These are phyloP conservation scores for Cecropterus lyciades DNA, from an alignment of 1,140 invertebrate genomes.

Conservation along the genomic window DNA sequence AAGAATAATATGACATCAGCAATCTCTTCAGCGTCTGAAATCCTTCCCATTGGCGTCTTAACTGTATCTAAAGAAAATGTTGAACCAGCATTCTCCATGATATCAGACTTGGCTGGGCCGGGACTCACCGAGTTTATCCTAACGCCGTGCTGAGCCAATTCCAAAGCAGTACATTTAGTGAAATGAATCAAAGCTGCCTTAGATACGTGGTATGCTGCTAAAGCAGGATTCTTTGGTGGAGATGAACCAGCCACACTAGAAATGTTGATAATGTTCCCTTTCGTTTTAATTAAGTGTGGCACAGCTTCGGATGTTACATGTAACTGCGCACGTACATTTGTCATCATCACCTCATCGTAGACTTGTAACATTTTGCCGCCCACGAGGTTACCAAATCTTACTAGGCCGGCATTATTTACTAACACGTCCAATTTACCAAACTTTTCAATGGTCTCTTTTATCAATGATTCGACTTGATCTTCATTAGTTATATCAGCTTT, in stretches of 20 bases:
- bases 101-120: conserved; percentile 25
- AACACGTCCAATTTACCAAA: conserved; percentile 87
- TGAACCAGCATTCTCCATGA: conserved; percentile 33
- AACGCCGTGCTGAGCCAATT: conserved; percentile 26
- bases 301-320: conserved; percentile 22
- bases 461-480: conserved; percentile 84
- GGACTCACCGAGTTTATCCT: conserved; percentile 37
- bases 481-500: conserved; percentile 88
- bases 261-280: conserved; percentile 35
- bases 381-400: not conserved
- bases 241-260: conserved; percentile 12
- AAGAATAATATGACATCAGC: conserved; percentile 33
- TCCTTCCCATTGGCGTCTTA: conserved; percentile 13
- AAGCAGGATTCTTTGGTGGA: not conserved
- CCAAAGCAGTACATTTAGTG: conserved; percentile 24
- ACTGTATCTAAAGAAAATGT: conserved; percentile 11
- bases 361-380: conserved; percentile 10
- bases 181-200: conserved; percentile 36
- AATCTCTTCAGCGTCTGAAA: conserved; percentile 28
- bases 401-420: conserved; percentile 89
- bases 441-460: conserved; percentile 84
- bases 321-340: conserved; percentile 30
- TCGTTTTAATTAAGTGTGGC: conserved; percentile 26
- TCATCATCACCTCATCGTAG: conserved; percentile 38
- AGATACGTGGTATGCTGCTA: conserved; percentile 24